Evolutionary conservation across 2,113 vertebrate species (phyloP).

Genomic region (Desmodus rotundus): DNA sequence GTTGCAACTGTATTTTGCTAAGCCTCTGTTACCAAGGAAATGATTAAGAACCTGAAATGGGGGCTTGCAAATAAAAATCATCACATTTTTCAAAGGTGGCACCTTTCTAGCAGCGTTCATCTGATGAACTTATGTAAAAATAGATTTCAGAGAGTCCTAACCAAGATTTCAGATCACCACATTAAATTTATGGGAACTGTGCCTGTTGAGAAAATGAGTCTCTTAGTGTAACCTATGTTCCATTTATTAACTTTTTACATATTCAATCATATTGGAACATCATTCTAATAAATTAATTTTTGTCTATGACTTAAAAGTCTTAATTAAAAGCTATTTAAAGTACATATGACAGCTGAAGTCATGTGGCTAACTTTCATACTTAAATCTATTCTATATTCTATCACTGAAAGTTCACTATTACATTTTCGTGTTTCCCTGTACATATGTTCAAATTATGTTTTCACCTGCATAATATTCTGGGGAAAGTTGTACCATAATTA

Average conservation of each 20-base stretch:
- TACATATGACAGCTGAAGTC: not conserved
- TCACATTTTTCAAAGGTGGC: constrained; percentile 9
- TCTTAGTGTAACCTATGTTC: constrained; percentile 9
- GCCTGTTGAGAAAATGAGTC: not conserved
- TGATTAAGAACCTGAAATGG: constrained; percentile 30
- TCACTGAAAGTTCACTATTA: not conserved
- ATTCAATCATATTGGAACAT: not conserved
- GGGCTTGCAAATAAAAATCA: constrained; percentile 55
- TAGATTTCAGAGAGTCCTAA: not conserved
- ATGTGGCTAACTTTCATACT: constrained; percentile 12
- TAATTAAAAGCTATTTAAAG: constrained; percentile 22
- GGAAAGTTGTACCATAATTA: not conserved
- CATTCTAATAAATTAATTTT: constrained; percentile 41
- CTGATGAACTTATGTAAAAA: constrained; percentile 33
- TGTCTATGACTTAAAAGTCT: constrained; percentile 20
- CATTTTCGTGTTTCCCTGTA: not conserved
- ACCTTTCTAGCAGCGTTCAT: not conserved
- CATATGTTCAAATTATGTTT: constrained; percentile 18
- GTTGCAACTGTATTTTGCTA: constrained; percentile 36
- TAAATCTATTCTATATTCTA: constrained; percentile 18
- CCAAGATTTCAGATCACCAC: constrained; percentile 9
- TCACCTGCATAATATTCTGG: not conserved
- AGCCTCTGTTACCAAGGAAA: constrained; percentile 52
- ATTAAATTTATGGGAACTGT: not conserved
- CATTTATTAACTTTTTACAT: constrained; percentile 19